Evolutionary conservation across 2,113 vertebrate genomes (phyloP), one percentile per base, ranked within the genome.

Genomic region (Otis tarda): DNA sequence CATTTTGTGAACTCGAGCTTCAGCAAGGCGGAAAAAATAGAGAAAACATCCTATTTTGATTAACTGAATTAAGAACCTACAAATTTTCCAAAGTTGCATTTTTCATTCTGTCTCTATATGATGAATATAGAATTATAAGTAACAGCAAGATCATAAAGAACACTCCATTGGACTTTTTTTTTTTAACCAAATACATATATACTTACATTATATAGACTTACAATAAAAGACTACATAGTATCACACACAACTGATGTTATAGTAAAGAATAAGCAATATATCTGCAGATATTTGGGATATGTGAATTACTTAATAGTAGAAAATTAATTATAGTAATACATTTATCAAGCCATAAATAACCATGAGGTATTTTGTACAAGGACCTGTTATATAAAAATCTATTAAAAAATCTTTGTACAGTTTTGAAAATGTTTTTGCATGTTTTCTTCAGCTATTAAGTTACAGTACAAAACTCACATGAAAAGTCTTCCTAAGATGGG

Each of bases 21-120:
- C 59, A 86, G 12, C 0, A 0, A 77, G 27, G 21, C 71, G n/a
- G 1, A 22, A 41, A 83, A 39, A 23, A 13, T 0, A 0, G 6
- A 57, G 4, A 2, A 79, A 68, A 52, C 68, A 35, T 18, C 18
- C 5, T 35, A 10, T 53, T 70, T 53, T 45, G 6, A 52, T 79
- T 53, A 53, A 65, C 3, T 37, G 21, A 68, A 59, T 57, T 64
- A 70, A 71, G 14, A 84, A 30, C 7, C 8, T 24, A 21, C 4
- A 35, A 22, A n/a, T 64, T 76, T 90, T 85, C 21, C n/a, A 39
- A 67, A 84, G 17, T 13, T 28, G 13, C 31, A 3, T 13, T 73
- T 68, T 83, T 70, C 13, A 23, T 71, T 69, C 30, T 74, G 11
- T 56, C 8, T 67, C 2, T 71, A 2, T 59, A 8, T 43, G 6